Percentiles rank a stretch among this genome's conserved stretches.
phyloP scores from a whole-genome alignment of 2,113 vertebrate species.

The Brienomyrus longianalis region DNA sequence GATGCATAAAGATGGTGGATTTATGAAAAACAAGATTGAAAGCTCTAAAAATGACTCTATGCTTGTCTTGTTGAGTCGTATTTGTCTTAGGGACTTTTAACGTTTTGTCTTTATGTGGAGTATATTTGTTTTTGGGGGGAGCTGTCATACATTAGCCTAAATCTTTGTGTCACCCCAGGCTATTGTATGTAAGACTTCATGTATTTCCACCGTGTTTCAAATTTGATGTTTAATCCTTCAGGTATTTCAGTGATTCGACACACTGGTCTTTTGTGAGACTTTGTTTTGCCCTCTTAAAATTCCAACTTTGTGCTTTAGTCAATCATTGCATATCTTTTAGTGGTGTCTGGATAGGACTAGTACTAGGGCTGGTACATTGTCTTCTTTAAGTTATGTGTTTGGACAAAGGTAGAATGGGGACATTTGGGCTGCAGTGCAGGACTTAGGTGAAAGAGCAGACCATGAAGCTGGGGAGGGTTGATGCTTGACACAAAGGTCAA shows the following conservation, averaged over 20 bases:
- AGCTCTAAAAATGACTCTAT: background rate
- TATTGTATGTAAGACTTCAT: slow-evolving; percentile 30
- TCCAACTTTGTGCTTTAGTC: slow-evolving; percentile 65
- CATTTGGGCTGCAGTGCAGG: background rate
- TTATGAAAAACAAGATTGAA: background rate
- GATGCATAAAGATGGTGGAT: background rate
- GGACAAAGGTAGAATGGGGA: background rate
- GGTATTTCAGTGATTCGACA: slow-evolving; percentile 29
- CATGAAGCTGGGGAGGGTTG: background rate
- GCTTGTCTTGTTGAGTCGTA: background rate
- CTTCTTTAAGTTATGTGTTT: background rate
- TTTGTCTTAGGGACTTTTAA: background rate
- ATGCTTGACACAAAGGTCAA: background rate
- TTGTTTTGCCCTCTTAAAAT: slow-evolving; percentile 53
- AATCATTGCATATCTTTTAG: slow-evolving; percentile 42
- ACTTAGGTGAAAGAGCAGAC: background rate
- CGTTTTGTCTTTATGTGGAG: background rate
- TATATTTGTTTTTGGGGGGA: background rate
- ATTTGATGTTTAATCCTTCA: slow-evolving; percentile 38
- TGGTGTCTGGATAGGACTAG: slow-evolving; percentile 23
- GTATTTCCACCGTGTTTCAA: slow-evolving; percentile 47
- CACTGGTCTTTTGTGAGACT: background rate
- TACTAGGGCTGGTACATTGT: slow-evolving; percentile 5
- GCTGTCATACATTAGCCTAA: slow-evolving; percentile 18
- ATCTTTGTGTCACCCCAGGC: slow-evolving; percentile 22